Percentiles rank a stretch among this genome's conserved stretches.
These are phyloP conservation scores for Aricia agestis DNA, from an alignment of 1,140 invertebrate genomes.

Conservation along the genomic window DNA sequence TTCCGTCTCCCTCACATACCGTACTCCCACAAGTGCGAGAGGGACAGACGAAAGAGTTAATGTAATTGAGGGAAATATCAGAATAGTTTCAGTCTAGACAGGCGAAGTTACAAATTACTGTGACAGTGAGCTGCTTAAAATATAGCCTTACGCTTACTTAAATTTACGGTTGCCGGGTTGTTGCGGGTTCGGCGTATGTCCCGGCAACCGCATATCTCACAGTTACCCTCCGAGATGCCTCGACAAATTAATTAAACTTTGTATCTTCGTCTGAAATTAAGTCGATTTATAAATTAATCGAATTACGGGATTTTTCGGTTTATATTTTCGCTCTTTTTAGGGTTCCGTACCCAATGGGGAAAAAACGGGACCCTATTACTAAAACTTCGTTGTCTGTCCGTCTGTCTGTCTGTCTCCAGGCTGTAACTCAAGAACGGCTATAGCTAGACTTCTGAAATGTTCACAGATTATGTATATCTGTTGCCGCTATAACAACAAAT, in stretches of 20 bases:
- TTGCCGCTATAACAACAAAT: too few relatives aligned
- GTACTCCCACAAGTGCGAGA: conserved; percentile 28
- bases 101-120: conserved; percentile 63
- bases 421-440: too few relatives aligned
- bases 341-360: too few relatives aligned
- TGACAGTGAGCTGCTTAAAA: conserved; percentile 57
- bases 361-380: too few relatives aligned
- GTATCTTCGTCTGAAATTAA: background rate
- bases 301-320: too few relatives aligned
- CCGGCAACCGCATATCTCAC: conserved; percentile 18
- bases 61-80: conserved; percentile 69
- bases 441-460: too few relatives aligned
- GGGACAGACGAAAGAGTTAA: conserved; percentile 46
- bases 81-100: conserved; percentile 74
- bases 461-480: too few relatives aligned
- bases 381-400: too few relatives aligned
- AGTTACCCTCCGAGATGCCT: conserved; percentile 24
- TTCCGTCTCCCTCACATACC: conserved; percentile 38
- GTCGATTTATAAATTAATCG: background rate
- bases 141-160: conserved; percentile 63
- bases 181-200: conserved; percentile 25
- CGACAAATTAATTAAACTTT: conserved; percentile 26
- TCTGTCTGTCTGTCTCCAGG: too few relatives aligned
- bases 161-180: conserved; percentile 50
- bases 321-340: too few relatives aligned